These are phyloP conservation scores for Zaprionus nigranus DNA, from an alignment of 1,140 invertebrate species.

Conservation along the genomic window DNA sequence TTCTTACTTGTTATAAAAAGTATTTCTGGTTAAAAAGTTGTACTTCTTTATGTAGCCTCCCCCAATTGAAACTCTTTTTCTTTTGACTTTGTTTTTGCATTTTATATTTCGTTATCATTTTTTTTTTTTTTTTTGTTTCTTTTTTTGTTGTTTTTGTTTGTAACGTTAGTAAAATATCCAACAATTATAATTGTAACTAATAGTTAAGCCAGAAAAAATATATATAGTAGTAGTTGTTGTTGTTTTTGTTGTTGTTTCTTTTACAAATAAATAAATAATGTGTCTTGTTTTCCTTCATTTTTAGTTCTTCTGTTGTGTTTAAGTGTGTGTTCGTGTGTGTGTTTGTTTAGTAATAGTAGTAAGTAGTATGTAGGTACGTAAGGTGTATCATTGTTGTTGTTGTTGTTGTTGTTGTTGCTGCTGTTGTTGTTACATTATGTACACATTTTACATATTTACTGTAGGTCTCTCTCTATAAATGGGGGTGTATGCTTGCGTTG, in stretches of 20 bases:
- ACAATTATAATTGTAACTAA: slow-evolving; percentile 80
- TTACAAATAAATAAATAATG: slow-evolving; percentile 75
- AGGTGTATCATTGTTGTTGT: slow-evolving; percentile 32
- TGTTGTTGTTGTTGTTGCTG: neutral
- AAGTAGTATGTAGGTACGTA: slow-evolving; percentile 32
- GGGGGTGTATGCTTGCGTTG: slow-evolving; percentile 21
- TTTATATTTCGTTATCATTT: slow-evolving; percentile 64
- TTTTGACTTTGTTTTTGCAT: slow-evolving; percentile 58
- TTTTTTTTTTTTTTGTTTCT: slow-evolving; percentile 37
- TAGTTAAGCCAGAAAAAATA: slow-evolving; percentile 77
- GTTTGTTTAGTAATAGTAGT: slow-evolving; percentile 32
- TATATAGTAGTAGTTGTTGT: slow-evolving; percentile 64
- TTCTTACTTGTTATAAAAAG: too few relatives aligned
- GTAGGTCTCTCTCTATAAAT: slow-evolving; percentile 40
- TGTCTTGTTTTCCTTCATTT: slow-evolving; percentile 56
- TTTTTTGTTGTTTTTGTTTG: slow-evolving; percentile 57
- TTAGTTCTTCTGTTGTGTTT: slow-evolving; percentile 44
- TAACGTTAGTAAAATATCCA: slow-evolving; percentile 83
- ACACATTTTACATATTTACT: slow-evolving; percentile 66
- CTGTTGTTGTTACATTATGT: slow-evolving; percentile 50
- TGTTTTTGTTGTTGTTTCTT: slow-evolving; percentile 56
- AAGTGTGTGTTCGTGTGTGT: slow-evolving; percentile 27
- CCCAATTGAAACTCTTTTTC: slow-evolving; percentile 5
- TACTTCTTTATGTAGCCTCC: too few relatives aligned
- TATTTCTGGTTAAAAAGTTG: too few relatives aligned